A percentile compares a stretch with the other conserved stretches of the same genome.
phyloP scores from a whole-genome alignment of 1,140 invertebrate genomes.

The Lethocerus indicus region DNA sequence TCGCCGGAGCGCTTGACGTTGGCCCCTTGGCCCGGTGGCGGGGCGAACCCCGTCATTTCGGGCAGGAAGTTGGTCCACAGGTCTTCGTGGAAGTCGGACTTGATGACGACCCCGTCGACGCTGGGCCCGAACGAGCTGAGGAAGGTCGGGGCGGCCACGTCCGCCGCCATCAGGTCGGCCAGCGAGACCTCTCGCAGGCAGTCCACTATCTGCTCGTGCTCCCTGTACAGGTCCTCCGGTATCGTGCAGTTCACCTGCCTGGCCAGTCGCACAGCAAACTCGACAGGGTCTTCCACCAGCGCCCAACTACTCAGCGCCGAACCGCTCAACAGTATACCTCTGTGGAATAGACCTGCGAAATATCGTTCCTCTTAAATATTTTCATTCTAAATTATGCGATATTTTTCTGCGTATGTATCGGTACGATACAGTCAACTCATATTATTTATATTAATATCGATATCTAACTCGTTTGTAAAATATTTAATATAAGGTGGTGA shows the following conservation, averaged over 20 bases:
- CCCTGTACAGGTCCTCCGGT: slow-evolving; percentile 48
- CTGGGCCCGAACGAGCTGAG: slow-evolving; percentile 69
- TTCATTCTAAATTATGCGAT: no score
- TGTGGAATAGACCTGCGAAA: slow-evolving; percentile 56
- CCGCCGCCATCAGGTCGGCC: slow-evolving; percentile 55
- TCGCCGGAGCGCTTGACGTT: slow-evolving; percentile 28
- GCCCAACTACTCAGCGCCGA: slow-evolving; percentile 90
- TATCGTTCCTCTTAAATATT: background rate
- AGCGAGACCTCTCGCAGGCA: slow-evolving; percentile 60
- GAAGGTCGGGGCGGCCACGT: slow-evolving; percentile 67
- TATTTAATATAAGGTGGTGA: no score
- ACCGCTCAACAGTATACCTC: slow-evolving; percentile 71
- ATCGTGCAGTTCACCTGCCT: slow-evolving; percentile 71
- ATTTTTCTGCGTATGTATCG: no score
- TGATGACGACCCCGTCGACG: slow-evolving; percentile 73
- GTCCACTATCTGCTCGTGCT: slow-evolving; percentile 65
- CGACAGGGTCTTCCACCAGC: slow-evolving; percentile 72
- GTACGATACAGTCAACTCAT: no score
- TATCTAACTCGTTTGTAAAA: no score
- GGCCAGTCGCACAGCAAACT: slow-evolving; percentile 69
- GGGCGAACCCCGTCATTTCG: slow-evolving; percentile 18
- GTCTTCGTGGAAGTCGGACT: slow-evolving; percentile 57
- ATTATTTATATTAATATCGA: no score
- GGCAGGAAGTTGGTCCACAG: slow-evolving; percentile 28
- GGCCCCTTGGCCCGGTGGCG: slow-evolving; percentile 11